Percentiles rank a stretch among this genome's conserved stretches.
Evolutionary conservation across 2,797 vertebrate genomes (phyloP).

Genomic region (Acomys russatus): DNA sequence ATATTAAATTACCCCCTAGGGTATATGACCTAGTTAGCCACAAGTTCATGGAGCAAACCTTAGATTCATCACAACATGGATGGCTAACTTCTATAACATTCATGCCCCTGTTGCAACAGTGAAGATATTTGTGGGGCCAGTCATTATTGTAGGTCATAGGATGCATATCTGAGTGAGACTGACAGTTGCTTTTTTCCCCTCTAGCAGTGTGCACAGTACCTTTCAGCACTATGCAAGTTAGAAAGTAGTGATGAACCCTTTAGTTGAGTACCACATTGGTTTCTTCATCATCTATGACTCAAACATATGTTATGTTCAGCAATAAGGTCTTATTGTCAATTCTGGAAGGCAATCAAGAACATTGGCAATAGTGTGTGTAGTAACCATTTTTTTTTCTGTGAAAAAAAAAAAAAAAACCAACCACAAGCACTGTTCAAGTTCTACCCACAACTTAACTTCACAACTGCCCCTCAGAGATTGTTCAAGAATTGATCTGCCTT

Average conservation of each 20-base stretch:
- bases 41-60: background rate
- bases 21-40: background rate
- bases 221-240: background rate
- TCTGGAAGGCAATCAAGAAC: background rate
- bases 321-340: background rate
- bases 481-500: background rate
- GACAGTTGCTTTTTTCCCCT: background rate
- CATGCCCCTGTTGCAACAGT: background rate
- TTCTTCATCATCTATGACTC: background rate
- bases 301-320: background rate
- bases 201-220: background rate
- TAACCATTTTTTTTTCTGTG: background rate
- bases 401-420: background rate
- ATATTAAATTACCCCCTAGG: background rate
- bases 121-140: background rate
- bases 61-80: background rate
- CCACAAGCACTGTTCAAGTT: background rate
- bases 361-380: background rate
- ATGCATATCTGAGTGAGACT: background rate
- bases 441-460: background rate
- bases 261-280: background rate
- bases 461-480: background rate
- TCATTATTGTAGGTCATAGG: background rate
- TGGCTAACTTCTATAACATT: background rate
- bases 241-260: background rate